A percentile compares a stretch with the other conserved stretches of the same genome.
Conservation (phyloP, 2,113 vertebrate species). For the Myodes glareolus region DNA sequence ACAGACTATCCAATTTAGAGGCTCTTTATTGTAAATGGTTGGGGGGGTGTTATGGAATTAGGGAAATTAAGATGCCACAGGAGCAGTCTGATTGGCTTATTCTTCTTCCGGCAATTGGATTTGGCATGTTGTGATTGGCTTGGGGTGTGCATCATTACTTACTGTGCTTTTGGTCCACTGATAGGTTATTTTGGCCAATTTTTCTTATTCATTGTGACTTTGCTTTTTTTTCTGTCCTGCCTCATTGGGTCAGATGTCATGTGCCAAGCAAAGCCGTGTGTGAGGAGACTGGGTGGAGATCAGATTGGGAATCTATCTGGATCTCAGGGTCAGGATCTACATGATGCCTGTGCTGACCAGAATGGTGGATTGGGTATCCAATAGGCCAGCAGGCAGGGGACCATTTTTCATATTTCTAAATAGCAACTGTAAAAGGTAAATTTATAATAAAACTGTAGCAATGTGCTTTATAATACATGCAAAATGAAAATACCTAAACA, state of each 20-base stretch:
- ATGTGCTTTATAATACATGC: neutral
- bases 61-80: too few species aligned
- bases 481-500: neutral
- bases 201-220: too few species aligned
- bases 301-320: neutral
- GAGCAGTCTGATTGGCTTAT: too few species aligned
- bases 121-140: too few species aligned
- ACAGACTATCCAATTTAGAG: too few species aligned
- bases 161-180: too few species aligned
- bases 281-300: neutral
- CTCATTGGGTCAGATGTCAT: neutral
- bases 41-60: too few species aligned
- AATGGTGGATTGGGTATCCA: neutral
- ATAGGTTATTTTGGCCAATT: too few species aligned
- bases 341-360: neutral
- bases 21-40: too few species aligned
- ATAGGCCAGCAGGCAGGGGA: neutral
- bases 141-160: too few species aligned
- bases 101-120: too few species aligned
- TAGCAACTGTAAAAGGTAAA: neutral
- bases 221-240: too few species aligned
- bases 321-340: neutral
- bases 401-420: neutral
- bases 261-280: neutral
- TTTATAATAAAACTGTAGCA: neutral